These are phyloP conservation scores for Agelastica alni DNA, from an alignment of 2,888 invertebrate genomes.

Conservation along the genomic window DNA sequence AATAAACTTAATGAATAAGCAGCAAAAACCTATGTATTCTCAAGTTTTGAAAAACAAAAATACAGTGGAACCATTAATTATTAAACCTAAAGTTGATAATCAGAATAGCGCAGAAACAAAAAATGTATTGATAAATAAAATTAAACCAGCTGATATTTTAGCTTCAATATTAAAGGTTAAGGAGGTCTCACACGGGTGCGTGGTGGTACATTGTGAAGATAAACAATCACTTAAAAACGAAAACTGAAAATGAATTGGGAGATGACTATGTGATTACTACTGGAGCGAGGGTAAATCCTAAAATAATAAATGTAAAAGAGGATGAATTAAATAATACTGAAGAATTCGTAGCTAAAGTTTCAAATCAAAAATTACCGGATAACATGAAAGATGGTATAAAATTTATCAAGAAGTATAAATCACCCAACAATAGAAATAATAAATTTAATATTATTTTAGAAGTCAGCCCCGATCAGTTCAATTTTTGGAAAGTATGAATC, in stretches of 20 bases:
- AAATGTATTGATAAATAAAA: too few species aligned
- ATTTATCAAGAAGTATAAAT: too few species aligned
- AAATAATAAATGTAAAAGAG: conserved; percentile 5
- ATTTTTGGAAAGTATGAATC: background rate
- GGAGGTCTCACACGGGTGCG: background rate
- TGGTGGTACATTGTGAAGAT: conserved; percentile 7
- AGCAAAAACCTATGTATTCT: too few species aligned
- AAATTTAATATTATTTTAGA: too few species aligned
- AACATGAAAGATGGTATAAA: too few species aligned
- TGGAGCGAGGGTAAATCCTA: background rate
- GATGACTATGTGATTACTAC: conserved; percentile 5
- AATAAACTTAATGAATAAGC: too few species aligned
- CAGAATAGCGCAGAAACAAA: too few species aligned
- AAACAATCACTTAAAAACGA: conserved; percentile 4
- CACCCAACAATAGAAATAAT: background rate
- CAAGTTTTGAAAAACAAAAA: too few species aligned
- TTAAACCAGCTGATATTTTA: conserved; percentile 5
- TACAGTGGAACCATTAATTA: too few species aligned
- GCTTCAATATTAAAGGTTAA: conserved; percentile 1
- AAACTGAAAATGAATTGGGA: conserved; percentile 1
- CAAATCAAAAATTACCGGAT: background rate
- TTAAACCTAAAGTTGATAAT: too few species aligned
- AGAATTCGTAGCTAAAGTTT: background rate
- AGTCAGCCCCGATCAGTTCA: too few species aligned
- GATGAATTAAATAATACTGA: background rate